phyloP scores from a whole-genome alignment of 2,797 vertebrate genomes.

The Phylloscopus collybita region DNA sequence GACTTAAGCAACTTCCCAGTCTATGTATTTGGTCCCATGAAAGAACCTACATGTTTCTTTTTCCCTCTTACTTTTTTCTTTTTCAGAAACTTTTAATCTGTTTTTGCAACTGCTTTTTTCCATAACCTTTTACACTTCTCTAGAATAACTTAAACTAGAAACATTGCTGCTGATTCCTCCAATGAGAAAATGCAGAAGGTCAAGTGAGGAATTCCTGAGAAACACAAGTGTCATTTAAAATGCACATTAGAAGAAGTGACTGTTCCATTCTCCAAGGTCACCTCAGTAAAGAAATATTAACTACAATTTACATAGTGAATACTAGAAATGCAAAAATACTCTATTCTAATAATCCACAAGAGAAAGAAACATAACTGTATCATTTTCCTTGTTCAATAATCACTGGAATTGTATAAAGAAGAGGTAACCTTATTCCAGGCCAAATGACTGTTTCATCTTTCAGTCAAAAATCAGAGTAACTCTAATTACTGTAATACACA shows the following conservation, averaged over 20 bases:
- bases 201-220: constrained; percentile 52
- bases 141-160: constrained; percentile 70
- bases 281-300: constrained; percentile 7
- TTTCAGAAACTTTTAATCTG: constrained; percentile 55
- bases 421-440: background rate
- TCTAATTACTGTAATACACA: background rate
- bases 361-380: constrained; percentile 26
- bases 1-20: constrained; percentile 77
- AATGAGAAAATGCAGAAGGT: constrained; percentile 47
- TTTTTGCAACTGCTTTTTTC: constrained; percentile 69
- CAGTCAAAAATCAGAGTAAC: constrained; percentile 32
- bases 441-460: background rate
- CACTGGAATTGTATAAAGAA: constrained; percentile 9
- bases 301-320: background rate
- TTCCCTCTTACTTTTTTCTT: constrained; percentile 53
- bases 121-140: constrained; percentile 63
- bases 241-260: background rate
- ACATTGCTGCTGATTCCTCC: constrained; percentile 25
- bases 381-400: background rate
- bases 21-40: constrained; percentile 73
- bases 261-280: background rate
- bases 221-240: background rate
- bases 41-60: constrained; percentile 76
- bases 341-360: background rate
- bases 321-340: background rate